Evolutionary conservation across 2,888 invertebrate genomes (phyloP).

Genomic region (Lithophane socia): DNA sequence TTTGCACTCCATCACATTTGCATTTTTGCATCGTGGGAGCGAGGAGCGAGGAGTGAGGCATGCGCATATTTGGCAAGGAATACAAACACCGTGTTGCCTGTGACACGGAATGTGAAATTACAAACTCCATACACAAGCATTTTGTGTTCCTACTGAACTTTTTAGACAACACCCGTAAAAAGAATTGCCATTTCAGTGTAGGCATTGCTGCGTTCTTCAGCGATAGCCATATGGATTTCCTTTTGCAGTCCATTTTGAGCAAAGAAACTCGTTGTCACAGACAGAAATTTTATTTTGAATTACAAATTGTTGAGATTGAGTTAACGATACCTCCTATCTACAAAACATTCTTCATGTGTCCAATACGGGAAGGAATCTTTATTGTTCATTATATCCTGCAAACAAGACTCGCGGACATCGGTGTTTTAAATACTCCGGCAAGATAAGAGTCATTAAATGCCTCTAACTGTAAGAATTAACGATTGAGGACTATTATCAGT

Average conservation of each 20-base stretch:
- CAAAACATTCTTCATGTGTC: constrained; percentile 10
- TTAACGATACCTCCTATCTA: constrained; percentile 12
- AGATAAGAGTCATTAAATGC: constrained; percentile 51
- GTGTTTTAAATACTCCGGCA: constrained; percentile 37
- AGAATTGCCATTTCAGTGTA: not conserved
- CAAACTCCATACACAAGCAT: constrained; percentile 19
- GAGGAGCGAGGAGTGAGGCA: constrained; percentile 57
- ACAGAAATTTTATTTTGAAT: constrained; percentile 31
- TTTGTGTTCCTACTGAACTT: constrained; percentile 32
- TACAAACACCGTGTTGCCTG: constrained; percentile 45
- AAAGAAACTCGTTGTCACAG: not conserved
- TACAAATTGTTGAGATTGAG: constrained; percentile 27
- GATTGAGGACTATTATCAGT: constrained; percentile 47
- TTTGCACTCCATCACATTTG: constrained; percentile 79
- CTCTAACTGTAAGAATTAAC: constrained; percentile 34
- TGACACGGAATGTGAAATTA: constrained; percentile 44
- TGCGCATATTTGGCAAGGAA: constrained; percentile 67
- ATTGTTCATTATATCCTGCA: constrained; percentile 31
- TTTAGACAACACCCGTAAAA: constrained; percentile 27
- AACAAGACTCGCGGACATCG: constrained; percentile 2
- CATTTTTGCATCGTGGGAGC: constrained; percentile 78
- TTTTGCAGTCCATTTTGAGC: constrained; percentile 13
- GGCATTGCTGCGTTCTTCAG: constrained; percentile 4
- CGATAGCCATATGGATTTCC: constrained; percentile 28
- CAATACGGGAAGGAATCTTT: constrained; percentile 21